These are phyloP conservation scores for Mirza zaza DNA, from an alignment of 2,113 vertebrate genomes.

Conservation along the genomic window DNA sequence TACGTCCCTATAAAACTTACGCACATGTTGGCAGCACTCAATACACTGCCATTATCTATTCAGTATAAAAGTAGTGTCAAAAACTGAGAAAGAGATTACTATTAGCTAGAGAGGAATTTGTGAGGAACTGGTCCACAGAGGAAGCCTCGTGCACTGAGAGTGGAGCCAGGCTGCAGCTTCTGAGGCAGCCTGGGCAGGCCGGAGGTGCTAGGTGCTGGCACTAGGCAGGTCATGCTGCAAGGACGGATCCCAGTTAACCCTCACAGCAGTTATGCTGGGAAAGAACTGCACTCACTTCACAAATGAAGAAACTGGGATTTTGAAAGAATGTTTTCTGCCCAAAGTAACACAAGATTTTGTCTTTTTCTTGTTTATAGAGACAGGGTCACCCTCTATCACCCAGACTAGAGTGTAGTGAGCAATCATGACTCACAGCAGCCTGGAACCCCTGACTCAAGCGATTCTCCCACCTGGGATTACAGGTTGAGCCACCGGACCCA, in stretches of 20 bases:
- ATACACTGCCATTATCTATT: neutral
- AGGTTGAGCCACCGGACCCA: too few species aligned
- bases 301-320: neutral
- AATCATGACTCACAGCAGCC: too few species aligned
- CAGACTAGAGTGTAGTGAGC: too few species aligned
- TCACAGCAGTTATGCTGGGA: neutral
- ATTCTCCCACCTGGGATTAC: too few species aligned
- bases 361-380: too few species aligned
- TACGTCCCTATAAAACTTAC: too few species aligned
- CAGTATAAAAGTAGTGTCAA: neutral
- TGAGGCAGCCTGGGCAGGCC: too few species aligned
- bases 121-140: neutral
- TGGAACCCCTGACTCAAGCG: too few species aligned
- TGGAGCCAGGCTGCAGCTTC: fast-evolving
- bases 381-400: too few species aligned
- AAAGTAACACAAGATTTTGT: neutral
- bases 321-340: neutral
- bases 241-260: neutral
- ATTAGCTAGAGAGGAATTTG: neutral
- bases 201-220: neutral
- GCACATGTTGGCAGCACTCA: neutral
- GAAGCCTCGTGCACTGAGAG: neutral
- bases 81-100: neutral
- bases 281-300: neutral
- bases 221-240: too few species aligned